Conservation (phyloP, 2,113 vertebrate genomes). For the Pseudonaja textilis region DNA sequence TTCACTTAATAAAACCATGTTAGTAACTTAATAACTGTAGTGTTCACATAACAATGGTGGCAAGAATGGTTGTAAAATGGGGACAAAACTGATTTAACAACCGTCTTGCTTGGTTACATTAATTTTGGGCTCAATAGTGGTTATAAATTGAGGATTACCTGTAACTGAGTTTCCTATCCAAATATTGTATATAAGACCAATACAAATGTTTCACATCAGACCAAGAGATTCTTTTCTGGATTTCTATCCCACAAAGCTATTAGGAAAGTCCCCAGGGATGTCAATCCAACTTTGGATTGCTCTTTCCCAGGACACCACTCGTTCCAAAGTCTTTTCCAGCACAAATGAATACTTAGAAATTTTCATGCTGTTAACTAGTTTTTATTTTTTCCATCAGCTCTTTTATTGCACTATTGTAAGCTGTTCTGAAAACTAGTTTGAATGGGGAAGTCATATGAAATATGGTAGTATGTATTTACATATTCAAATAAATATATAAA, state of each 20-base stretch:
- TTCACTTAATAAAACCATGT: neutral
- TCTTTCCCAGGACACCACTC: neutral
- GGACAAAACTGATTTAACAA: neutral
- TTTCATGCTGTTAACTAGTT: neutral
- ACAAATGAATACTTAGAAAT: neutral
- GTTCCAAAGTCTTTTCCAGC: too few species aligned
- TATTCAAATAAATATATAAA: neutral
- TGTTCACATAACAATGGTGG: neutral
- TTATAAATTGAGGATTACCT: neutral
- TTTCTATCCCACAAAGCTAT: neutral
- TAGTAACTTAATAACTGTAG: neutral
- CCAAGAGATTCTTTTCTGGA: neutral
- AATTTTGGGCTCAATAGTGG: neutral
- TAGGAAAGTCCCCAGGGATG: neutral
- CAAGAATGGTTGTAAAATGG: neutral
- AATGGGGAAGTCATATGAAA: neutral
- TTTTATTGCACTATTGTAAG: neutral
- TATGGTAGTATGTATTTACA: neutral
- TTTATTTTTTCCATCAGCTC: neutral
- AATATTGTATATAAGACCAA: too few species aligned
- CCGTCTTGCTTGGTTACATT: neutral
- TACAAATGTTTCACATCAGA: neutral
- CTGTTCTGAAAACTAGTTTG: neutral
- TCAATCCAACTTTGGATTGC: neutral
- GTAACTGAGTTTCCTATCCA: neutral